Conservation (phyloP, 1,140 invertebrate species). For the Calephelis virginiensis region DNA sequence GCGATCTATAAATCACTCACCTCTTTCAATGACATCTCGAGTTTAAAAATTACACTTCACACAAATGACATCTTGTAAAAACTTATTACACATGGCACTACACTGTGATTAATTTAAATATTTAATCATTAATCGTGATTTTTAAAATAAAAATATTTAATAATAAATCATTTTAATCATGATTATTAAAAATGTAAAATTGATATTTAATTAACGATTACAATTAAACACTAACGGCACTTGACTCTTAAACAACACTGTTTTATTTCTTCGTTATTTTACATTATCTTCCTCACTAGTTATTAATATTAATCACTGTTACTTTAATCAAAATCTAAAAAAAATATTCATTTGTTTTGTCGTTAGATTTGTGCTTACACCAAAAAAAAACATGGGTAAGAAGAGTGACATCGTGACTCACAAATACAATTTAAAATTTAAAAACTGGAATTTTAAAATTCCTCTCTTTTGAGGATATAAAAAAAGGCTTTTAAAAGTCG, state of each 20-base stretch:
- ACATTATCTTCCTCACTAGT: background rate
- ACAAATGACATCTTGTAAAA: conserved; percentile 47
- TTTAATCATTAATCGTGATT: too few relatives aligned
- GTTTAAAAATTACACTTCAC: conserved; percentile 41
- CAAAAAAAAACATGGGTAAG: too few relatives aligned
- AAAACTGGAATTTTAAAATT: too few relatives aligned
- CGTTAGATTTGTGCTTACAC: too few relatives aligned
- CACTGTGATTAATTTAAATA: background rate
- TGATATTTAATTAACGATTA: too few relatives aligned
- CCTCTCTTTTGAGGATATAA: too few relatives aligned
- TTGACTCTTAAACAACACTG: too few relatives aligned
- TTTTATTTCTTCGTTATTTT: too few relatives aligned
- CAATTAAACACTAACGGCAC: too few relatives aligned
- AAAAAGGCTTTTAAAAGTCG: too few relatives aligned
- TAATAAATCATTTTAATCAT: background rate
- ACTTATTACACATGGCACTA: conserved; percentile 11
- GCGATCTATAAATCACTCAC: conserved; percentile 41
- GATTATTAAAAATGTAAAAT: background rate
- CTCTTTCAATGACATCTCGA: conserved; percentile 65
- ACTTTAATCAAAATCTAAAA: background rate
- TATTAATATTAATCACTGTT: background rate
- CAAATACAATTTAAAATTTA: too few relatives aligned
- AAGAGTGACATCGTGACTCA: too few relatives aligned
- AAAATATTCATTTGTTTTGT: background rate
- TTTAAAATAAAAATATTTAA: background rate